These are phyloP conservation scores for Zapornia atra DNA, from an alignment of 2,113 vertebrate species.

Conservation along the genomic window DNA sequence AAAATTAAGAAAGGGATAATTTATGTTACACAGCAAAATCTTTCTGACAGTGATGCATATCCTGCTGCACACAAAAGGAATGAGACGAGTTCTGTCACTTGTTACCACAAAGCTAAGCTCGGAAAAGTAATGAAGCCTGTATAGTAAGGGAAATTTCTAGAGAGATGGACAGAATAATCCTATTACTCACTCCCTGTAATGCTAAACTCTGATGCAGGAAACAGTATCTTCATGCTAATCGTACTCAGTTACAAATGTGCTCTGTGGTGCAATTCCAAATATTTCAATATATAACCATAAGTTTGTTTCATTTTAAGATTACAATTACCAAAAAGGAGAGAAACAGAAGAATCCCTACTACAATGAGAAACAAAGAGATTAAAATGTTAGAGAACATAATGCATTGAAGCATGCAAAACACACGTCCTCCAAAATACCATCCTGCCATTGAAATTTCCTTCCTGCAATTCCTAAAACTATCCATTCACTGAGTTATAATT, in stretches of 20 bases:
- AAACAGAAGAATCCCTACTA: background rate
- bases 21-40: background rate
- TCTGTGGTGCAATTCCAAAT: background rate
- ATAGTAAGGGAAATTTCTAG: background rate
- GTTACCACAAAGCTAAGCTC: background rate
- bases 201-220: background rate
- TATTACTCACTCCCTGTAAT: background rate
- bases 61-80: background rate
- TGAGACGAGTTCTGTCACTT: background rate
- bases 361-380: background rate
- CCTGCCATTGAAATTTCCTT: background rate
- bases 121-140: background rate
- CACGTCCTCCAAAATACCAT: background rate
- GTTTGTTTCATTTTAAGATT: background rate
- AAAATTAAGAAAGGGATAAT: background rate
- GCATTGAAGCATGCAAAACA: background rate
- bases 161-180: background rate
- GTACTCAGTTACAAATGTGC: background rate
- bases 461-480: background rate
- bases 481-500: background rate
- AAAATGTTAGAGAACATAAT: background rate
- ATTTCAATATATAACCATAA: background rate
- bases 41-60: background rate
- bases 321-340: background rate
- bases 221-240: background rate